A percentile compares a stretch with the other conserved stretches of the same genome.
Conservation (phyloP, 2,113 vertebrate genomes). For the Nansenia antarctica region DNA sequence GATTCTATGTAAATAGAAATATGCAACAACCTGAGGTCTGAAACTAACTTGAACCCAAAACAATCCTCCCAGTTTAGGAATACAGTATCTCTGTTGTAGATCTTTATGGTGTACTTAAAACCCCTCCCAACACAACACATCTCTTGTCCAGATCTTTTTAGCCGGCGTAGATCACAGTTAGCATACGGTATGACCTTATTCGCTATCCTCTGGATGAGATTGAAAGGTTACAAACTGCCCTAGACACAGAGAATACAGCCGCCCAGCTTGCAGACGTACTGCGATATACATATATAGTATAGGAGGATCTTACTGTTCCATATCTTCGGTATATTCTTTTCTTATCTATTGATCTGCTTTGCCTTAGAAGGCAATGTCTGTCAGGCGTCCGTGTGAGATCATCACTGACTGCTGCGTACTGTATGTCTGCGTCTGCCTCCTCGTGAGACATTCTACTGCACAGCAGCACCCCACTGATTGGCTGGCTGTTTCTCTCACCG, state of each 20-base stretch:
- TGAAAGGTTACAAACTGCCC: slow-evolving; percentile 22
- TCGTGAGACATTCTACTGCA: not conserved
- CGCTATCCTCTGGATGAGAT: not conserved
- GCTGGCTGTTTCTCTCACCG: no score
- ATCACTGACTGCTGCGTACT: not conserved
- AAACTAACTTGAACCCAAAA: no score
- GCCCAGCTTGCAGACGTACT: not conserved
- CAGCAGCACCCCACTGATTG: not conserved
- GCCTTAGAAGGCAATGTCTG: not conserved
- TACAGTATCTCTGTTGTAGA: no score
- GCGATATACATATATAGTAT: no score
- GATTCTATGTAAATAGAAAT: no score
- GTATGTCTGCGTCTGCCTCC: not conserved
- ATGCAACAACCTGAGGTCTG: no score
- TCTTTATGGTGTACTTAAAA: no score
- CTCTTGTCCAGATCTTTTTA: no score
- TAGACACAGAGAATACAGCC: slow-evolving; percentile 8
- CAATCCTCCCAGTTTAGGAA: no score
- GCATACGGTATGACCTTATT: slow-evolving; percentile 1
- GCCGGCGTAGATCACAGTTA: no score
- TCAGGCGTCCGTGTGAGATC: not conserved
- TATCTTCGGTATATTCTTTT: no score
- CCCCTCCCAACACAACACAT: no score
- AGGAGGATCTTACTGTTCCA: not conserved
- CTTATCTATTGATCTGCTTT: slow-evolving; percentile 13